phyloP scores from a whole-genome alignment of 2,888 invertebrate species.

The Ichneumoninae sp. region DNA sequence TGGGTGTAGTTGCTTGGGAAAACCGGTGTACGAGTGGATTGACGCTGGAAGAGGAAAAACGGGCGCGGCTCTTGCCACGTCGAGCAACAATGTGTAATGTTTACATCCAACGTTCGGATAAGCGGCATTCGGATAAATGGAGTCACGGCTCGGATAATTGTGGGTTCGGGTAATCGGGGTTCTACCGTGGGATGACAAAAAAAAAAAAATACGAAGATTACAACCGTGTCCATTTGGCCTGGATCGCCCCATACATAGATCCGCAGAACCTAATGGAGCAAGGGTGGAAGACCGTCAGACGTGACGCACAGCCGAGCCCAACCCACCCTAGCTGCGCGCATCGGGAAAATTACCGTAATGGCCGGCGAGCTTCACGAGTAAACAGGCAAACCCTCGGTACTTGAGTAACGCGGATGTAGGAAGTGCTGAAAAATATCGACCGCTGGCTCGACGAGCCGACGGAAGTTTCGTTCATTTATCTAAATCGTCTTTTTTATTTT shows the following conservation, averaged over 20 bases:
- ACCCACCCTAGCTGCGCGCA: slow-evolving; percentile 1
- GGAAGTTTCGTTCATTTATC: not conserved
- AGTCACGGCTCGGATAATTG: too few species aligned
- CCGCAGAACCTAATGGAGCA: slow-evolving; percentile 11
- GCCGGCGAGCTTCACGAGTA: slow-evolving; percentile 24
- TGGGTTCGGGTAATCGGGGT: too few species aligned
- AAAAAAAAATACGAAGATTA: too few species aligned
- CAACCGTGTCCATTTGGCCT: not conserved
- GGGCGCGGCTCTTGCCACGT: too few species aligned
- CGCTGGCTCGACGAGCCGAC: not conserved
- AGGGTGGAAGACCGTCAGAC: slow-evolving; percentile 48
- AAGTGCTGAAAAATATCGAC: not conserved
- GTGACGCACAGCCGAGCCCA: slow-evolving; percentile 41
- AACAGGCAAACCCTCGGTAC: slow-evolving; percentile 16
- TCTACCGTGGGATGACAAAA: too few species aligned
- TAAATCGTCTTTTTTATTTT: not conserved
- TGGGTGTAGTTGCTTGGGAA: too few species aligned
- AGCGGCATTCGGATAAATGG: too few species aligned
- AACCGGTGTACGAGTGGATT: too few species aligned
- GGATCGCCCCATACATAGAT: not conserved
- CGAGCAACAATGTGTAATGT: too few species aligned
- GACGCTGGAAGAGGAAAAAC: too few species aligned
- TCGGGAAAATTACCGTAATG: slow-evolving; percentile 55
- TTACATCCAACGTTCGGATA: too few species aligned
- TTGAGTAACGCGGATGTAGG: not conserved